These are phyloP conservation scores for Rhinichthys klamathensis DNA, from an alignment of 2,113 vertebrate genomes.

Conservation along the genomic window DNA sequence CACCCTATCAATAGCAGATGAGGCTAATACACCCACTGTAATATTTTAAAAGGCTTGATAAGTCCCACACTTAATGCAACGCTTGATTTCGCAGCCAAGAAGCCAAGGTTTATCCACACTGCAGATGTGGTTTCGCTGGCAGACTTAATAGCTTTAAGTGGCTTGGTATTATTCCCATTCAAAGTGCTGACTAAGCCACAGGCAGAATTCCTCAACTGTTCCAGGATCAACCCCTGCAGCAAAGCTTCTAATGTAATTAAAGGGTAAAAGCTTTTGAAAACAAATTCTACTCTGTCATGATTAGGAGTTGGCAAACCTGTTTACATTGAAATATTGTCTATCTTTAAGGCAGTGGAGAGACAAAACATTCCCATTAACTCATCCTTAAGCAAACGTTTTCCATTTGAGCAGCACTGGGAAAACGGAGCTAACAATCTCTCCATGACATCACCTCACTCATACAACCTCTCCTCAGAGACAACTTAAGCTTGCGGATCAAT, in stretches of 20 bases:
- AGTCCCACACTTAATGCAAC: slow-evolving; percentile 51
- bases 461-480: slow-evolving; percentile 45
- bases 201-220: slow-evolving; percentile 53
- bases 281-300: slow-evolving; percentile 45
- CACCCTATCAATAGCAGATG: slow-evolving; percentile 53
- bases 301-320: slow-evolving; percentile 27
- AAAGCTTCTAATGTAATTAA: slow-evolving; percentile 62
- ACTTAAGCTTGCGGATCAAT: slow-evolving; percentile 61
- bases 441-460: slow-evolving; percentile 23
- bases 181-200: slow-evolving; percentile 61
- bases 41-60: slow-evolving; percentile 61
- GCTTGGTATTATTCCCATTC: slow-evolving; percentile 42
- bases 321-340: slow-evolving; percentile 23
- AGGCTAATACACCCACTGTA: slow-evolving; percentile 57
- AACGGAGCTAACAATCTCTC: not conserved
- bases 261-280: slow-evolving; percentile 56
- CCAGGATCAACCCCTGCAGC: slow-evolving; percentile 36
- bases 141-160: slow-evolving; percentile 57
- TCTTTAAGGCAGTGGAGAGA: slow-evolving; percentile 14
- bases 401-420: not conserved
- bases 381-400: slow-evolving; percentile 9
- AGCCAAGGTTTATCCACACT: slow-evolving; percentile 36
- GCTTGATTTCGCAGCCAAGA: slow-evolving; percentile 31
- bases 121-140: slow-evolving; percentile 35
- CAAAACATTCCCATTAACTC: slow-evolving; percentile 32